Evolutionary conservation across 2,888 invertebrate genomes (phyloP).

Genomic region (Lithophane semibrunnea): DNA sequence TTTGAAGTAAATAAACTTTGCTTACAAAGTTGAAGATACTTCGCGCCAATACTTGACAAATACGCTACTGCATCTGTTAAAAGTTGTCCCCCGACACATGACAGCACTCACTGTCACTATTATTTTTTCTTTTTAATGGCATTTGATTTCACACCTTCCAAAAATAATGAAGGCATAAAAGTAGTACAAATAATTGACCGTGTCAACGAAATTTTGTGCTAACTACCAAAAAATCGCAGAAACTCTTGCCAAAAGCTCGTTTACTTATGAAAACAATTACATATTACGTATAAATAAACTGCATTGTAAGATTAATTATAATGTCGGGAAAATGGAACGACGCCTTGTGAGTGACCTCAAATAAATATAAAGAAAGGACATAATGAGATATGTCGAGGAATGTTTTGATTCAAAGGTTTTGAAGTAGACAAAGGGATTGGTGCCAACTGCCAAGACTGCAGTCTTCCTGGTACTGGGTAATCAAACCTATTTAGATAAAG

Average conservation of each 20-base stretch:
- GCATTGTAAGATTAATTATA: constrained; percentile 54
- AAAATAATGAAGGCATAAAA: not conserved
- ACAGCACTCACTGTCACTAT: not conserved
- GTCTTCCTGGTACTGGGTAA: constrained; percentile 38
- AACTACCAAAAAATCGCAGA: too few relatives aligned
- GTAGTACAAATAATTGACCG: not conserved
- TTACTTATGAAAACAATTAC: constrained; percentile 55
- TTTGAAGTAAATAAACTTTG: not conserved
- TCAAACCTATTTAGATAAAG: constrained; percentile 45
- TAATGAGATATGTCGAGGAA: constrained; percentile 32
- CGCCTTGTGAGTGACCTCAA: constrained; percentile 60
- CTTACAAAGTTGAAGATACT: not conserved
- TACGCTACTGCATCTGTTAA: not conserved
- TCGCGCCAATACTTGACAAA: constrained; percentile 26
- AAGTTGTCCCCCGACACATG: not conserved
- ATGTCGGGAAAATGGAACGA: constrained; percentile 58
- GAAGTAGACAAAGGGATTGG: constrained; percentile 40
- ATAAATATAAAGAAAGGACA: constrained; percentile 60
- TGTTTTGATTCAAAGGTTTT: constrained; percentile 47
- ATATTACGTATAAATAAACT: constrained; percentile 56
- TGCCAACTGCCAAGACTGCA: constrained; percentile 33
- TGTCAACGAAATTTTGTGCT: not conserved
- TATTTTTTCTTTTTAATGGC: not conserved
- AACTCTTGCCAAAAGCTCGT: constrained; percentile 44
- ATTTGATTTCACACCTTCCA: not conserved